phyloP scores from a whole-genome alignment of 2,113 vertebrate genomes.

The Periophthalmodon schlosseri region DNA sequence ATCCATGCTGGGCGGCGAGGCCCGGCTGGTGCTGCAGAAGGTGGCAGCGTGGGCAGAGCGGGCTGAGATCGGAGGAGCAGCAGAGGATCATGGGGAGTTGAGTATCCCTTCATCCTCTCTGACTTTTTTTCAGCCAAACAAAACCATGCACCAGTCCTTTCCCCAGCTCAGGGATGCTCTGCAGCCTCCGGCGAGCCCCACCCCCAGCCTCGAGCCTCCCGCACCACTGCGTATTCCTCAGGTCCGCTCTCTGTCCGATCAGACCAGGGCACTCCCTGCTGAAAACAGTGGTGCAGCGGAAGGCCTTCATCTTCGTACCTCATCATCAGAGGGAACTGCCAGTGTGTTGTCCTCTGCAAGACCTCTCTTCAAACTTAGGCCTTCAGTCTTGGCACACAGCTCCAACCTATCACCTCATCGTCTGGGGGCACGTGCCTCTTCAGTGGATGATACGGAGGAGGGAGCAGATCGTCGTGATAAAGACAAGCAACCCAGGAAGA shows the following conservation, averaged over 20 bases:
- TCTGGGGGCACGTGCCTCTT: conserved; percentile 63
- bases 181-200: conserved; percentile 62
- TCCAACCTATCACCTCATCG: conserved; percentile 88
- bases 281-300: conserved; percentile 50
- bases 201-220: conserved; percentile 55
- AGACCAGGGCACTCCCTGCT: conserved; percentile 38
- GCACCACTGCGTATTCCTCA: conserved; percentile 70
- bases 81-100: conserved; percentile 79
- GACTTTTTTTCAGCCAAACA: conserved; percentile 43
- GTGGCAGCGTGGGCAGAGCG: conserved; percentile 88
- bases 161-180: conserved; percentile 87
- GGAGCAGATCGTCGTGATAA: conserved; percentile 90
- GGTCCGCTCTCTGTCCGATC: conserved; percentile 62
- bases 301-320: conserved; percentile 55
- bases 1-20: conserved; percentile 81
- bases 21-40: conserved; percentile 92
- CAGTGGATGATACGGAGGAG: conserved; percentile 88
- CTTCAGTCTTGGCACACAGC: conserved; percentile 74
- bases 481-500: conserved; percentile 97
- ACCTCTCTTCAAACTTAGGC: conserved; percentile 66
- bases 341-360: conserved; percentile 43
- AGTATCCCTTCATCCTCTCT: conserved; percentile 54
- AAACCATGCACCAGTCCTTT: conserved; percentile 75
- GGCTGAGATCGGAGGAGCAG: conserved; percentile 64
- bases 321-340: conserved; percentile 49